Conservation (phyloP, 2,888 invertebrate genomes). For the Notodonta ziczac region DNA sequence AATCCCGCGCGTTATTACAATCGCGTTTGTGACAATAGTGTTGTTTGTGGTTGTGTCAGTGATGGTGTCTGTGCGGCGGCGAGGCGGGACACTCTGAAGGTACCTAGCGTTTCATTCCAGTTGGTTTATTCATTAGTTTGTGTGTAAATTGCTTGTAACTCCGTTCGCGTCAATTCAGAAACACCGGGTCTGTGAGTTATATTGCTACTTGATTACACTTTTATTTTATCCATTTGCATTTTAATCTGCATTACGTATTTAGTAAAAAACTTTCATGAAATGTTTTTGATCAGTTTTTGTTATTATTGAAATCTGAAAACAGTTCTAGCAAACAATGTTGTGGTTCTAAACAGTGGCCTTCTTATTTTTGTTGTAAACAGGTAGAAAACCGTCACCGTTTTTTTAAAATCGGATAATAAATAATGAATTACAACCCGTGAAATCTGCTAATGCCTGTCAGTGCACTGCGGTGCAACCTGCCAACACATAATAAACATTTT, state of each 20-base stretch:
- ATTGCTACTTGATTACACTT: background rate
- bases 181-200: background rate
- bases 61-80: constrained; percentile 6
- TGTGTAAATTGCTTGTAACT: background rate
- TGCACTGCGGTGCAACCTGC: no score
- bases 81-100: background rate
- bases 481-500: no score
- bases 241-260: background rate
- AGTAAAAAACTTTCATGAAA: background rate
- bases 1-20: constrained; percentile 9
- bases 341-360: no score
- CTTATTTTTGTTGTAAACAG: no score
- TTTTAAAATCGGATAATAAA: no score
- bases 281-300: no score
- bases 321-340: no score
- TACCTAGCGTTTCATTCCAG: background rate
- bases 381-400: no score
- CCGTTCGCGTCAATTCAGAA: background rate
- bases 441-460: no score
- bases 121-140: constrained; percentile 1
- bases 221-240: background rate
- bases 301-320: no score
- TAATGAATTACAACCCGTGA: no score
- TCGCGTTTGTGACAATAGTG: constrained; percentile 1
- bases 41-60: constrained; percentile 2